phyloP scores from a whole-genome alignment of 1,140 invertebrate species.

The Oryctes rhinoceros region DNA sequence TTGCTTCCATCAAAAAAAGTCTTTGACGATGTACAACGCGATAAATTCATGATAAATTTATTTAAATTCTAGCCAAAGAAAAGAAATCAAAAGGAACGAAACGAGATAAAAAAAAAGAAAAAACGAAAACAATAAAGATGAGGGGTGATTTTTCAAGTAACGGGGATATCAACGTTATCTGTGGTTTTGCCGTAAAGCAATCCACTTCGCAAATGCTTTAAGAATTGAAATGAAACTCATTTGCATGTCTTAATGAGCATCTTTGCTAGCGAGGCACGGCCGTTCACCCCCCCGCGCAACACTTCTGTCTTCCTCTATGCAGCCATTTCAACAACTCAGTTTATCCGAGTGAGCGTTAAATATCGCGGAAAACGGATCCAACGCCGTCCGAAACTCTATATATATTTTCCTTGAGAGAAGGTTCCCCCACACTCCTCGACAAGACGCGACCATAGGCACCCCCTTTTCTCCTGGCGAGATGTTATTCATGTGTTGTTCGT shows the following conservation, averaged over 20 bases:
- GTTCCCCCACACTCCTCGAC: not conserved
- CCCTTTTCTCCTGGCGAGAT: constrained; percentile 46
- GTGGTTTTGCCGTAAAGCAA: constrained; percentile 47
- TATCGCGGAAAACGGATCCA: constrained; percentile 49
- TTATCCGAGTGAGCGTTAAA: constrained; percentile 51
- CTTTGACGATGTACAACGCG: too few relatives aligned
- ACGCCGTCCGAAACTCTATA: constrained; percentile 41
- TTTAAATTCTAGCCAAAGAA: not conserved
- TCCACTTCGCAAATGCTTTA: constrained; percentile 54
- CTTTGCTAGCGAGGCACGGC: constrained; percentile 53
- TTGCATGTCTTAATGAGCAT: constrained; percentile 59
- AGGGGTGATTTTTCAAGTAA: constrained; percentile 34
- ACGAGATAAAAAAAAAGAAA: not conserved
- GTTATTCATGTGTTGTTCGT: constrained; percentile 62
- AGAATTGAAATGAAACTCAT: constrained; percentile 57
- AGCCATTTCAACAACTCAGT: constrained; percentile 54
- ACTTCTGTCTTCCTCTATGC: constrained; percentile 42
- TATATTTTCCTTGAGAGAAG: constrained; percentile 23
- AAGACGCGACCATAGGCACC: constrained; percentile 44
- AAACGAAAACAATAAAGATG: constrained; percentile 29
- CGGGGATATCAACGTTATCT: constrained; percentile 43
- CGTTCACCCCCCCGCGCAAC: constrained; percentile 25
- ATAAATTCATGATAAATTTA: not conserved
- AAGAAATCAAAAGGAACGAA: not conserved
- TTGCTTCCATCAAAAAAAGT: not conserved